Evolutionary conservation across 2,113 vertebrate species (phyloP), one percentile per base, ranked within the genome.

Genomic region (Barbus barbus): DNA sequence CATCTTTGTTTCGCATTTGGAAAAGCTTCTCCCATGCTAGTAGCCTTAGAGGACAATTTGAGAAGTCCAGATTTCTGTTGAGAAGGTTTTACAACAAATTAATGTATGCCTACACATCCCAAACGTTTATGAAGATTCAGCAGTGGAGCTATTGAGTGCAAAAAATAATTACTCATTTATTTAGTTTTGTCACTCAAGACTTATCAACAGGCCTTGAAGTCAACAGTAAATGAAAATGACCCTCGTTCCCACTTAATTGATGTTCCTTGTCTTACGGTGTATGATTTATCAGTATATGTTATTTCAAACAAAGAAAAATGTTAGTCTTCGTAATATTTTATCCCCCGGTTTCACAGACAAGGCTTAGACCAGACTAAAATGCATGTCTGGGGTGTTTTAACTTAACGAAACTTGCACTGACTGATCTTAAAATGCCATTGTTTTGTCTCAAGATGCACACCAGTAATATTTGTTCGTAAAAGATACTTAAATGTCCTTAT

Each of bases 11-110:
- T 72, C 36, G n/a, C 36, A 41, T 44, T 14, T 72, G 20, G 5
- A 72, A 36, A 36, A 72, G 69, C 36, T 41, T 24, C 69, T 72
- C 69, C 71, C 71, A 73, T 6, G 38, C 71, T 73, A 73, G 41
- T 44, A n/a, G n/a, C 71, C 69, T 72, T 24, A 24, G 38, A 44
- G 69, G 5, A 6, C 24, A 16, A 16, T 24, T 44, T 73, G n/a
- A 26, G 12, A 46, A 73, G 36, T 44, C 13, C n/a, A 44, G 71
- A 44, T 46, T 73, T 44, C 41, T 36, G 31, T 18, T 24, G 12
- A 72, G 22, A 72, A 20, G 51, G 51, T 72, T 14, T 72, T 44
- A 24, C 36, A 24, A 72, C 69, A 72, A 72, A 72, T 44, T 3
- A 36, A 69, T 36, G 8, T 4, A 73, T 73, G n/a, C 36, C 12